Percentiles rank a stretch among this genome's conserved stretches.
Conservation (phyloP, 2,113 vertebrate species). For the Saimiri boliviensis region DNA sequence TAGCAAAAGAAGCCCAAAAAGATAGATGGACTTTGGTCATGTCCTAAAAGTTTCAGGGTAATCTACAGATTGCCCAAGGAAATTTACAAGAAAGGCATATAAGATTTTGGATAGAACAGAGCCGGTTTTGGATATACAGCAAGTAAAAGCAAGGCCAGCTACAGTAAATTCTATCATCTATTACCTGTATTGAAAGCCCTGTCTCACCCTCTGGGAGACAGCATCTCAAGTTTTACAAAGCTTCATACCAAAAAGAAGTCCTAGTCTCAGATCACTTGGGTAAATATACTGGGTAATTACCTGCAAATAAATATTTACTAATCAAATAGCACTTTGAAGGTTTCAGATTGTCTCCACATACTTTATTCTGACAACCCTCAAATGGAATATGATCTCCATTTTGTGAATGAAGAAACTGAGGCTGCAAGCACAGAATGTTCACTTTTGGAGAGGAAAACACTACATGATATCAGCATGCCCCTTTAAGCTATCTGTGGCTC, state of each 20-base stretch:
- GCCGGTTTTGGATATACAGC: neutral
- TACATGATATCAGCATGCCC: fast-evolving
- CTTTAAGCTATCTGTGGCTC: neutral
- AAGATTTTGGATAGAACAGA: neutral
- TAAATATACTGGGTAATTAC: neutral
- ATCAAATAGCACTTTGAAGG: neutral
- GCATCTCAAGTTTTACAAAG: neutral
- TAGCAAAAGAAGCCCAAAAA: neutral
- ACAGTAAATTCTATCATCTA: neutral
- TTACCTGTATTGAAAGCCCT: neutral
- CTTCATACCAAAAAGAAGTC: neutral
- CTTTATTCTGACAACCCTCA: neutral
- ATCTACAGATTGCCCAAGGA: neutral
- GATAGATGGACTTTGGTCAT: neutral
- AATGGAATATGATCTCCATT: neutral
- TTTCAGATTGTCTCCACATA: neutral
- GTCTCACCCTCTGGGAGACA: neutral
- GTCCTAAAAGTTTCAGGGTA: neutral
- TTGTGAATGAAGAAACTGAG: neutral
- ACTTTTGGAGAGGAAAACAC: neutral
- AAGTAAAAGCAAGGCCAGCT: neutral
- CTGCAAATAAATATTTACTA: neutral
- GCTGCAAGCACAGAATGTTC: neutral
- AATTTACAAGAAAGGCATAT: neutral
- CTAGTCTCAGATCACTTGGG: neutral